Evolutionary conservation across 2,888 invertebrate species (phyloP), one percentile per base, ranked within the genome.

Genomic region (Coelinius sp.): DNA sequence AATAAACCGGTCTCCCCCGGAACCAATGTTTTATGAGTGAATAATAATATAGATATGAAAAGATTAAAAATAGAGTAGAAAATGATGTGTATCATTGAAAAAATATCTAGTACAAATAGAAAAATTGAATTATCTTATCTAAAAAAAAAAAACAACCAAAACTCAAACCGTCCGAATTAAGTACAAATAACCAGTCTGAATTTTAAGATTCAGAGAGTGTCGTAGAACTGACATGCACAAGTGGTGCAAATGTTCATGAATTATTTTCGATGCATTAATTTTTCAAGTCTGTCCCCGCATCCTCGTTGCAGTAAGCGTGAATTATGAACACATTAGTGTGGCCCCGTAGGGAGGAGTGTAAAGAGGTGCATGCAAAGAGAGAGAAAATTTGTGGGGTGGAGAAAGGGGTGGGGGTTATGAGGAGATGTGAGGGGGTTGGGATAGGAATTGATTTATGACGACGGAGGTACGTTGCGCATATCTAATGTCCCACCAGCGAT

Each of bases 361-460:
- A 68, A 73, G 68, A 74, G 71, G n/a, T n/a, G n/a, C n/a, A n/a
- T n/a, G n/a, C n/a, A 71, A 65, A 64, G 72, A 64, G 35, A 49
- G 66, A 67, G 31, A 38, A 14, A n/a, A n/a, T n/a, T n/a, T n/a
- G n/a, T n/a, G n/a, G n/a, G 38, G 69, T 31, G 52, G 68, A 65
- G 64, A 38, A 49, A 17, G 20, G 17, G 7, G 46, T 14, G 46
- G 46, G 35, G 22, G 71, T 49, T 31, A 35, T 12, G 59, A 44
- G 38, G 78, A 81, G 77, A 14, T 59, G 20, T 17, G 24, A 38
- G 74, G 75, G 79, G 80, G 73, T 2, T 69, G 79, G 81, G 80
- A 83, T 85, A 83, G 82, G 85, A 87, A 86, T 87, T 87, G 86
- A 87, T 87, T 87, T 87, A 87, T 85, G 86, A 82, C 81, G 82